Conservation (phyloP, 2,888 invertebrate species). For the Neuroscelio doddi region DNA sequence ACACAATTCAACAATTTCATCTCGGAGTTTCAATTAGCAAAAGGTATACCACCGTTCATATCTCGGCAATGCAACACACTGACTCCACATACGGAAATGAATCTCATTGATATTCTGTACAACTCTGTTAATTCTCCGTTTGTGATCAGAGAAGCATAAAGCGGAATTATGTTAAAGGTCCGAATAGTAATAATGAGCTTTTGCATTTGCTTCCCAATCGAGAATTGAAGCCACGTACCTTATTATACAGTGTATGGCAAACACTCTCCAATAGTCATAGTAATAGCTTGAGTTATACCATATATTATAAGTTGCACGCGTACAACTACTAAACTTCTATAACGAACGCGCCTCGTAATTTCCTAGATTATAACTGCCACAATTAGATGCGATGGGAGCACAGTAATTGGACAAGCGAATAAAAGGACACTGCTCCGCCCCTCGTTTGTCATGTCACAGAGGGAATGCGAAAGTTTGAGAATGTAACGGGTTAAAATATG, state of each 20-base stretch:
- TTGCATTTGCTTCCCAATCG: background rate
- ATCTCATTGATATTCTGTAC: background rate
- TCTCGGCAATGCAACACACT: background rate
- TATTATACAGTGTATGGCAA: background rate
- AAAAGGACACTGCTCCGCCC: background rate
- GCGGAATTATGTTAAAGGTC: background rate
- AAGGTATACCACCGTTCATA: background rate
- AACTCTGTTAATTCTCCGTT: background rate
- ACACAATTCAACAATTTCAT: conserved; percentile 1
- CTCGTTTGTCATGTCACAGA: background rate
- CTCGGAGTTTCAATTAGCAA: conserved; percentile 2
- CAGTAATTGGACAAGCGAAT: background rate
- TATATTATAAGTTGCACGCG: background rate
- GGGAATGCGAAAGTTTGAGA: conserved; percentile 10
- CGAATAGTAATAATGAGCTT: background rate
- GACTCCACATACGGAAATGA: background rate
- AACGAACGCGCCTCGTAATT: conserved; percentile 1
- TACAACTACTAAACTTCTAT: background rate
- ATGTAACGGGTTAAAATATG: background rate
- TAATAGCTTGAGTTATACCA: background rate
- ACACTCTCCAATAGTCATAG: background rate
- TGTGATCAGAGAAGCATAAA: background rate
- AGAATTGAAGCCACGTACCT: background rate
- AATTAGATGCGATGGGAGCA: background rate
- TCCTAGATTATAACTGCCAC: background rate